phyloP scores from a whole-genome alignment of 2,113 vertebrate species.

The Phalacrocorax brasilianus region DNA sequence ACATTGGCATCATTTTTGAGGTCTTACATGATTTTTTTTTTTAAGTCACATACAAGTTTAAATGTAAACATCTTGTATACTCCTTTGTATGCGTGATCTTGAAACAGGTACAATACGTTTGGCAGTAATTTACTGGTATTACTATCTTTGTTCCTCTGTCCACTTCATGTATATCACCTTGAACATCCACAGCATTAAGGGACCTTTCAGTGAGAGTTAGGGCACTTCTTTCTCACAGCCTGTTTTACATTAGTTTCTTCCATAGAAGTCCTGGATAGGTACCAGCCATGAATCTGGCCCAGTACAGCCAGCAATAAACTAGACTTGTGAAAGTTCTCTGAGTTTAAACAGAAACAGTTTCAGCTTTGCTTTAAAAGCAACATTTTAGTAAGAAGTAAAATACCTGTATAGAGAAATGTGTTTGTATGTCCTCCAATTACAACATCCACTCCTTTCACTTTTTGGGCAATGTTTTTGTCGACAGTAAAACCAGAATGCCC shows the following conservation, averaged over 20 bases:
- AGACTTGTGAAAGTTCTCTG: background rate
- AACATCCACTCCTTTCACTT: constrained; percentile 87
- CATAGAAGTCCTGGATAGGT: background rate
- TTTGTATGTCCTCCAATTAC: constrained; percentile 93
- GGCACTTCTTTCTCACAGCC: background rate
- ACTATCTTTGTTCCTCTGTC: background rate
- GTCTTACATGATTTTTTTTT: background rate
- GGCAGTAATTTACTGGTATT: background rate
- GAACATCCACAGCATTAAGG: background rate
- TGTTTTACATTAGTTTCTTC: background rate
- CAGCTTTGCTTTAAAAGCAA: background rate
- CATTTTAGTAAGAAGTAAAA: background rate
- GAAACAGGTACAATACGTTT: background rate
- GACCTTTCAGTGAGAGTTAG: background rate
- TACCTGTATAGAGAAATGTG: constrained; percentile 95
- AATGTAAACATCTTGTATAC: background rate
- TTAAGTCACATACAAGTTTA: background rate
- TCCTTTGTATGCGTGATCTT: background rate
- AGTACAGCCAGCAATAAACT: background rate
- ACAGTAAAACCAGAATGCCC: constrained; percentile 90
- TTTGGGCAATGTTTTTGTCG: constrained; percentile 85
- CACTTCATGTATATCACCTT: background rate
- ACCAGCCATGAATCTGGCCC: background rate
- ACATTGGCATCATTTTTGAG: background rate
- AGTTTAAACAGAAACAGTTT: background rate